phyloP scores from a whole-genome alignment of 2,113 vertebrate species.

The Xiphorhynchus elegans region DNA sequence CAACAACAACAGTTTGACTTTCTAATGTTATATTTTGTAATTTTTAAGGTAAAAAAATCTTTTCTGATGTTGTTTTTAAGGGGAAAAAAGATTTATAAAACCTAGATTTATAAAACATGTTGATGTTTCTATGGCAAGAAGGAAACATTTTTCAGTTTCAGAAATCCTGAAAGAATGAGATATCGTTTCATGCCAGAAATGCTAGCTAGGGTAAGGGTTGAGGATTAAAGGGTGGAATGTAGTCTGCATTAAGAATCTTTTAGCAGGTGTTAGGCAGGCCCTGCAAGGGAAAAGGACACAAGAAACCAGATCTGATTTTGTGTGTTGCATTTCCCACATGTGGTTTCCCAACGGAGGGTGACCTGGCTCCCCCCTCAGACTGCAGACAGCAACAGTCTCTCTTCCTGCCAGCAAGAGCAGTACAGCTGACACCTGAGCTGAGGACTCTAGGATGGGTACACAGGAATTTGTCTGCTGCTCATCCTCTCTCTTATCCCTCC shows the following conservation, averaged over 20 bases:
- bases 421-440: background rate
- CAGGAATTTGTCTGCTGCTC: background rate
- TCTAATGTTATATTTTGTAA: background rate
- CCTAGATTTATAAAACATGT: background rate
- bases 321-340: fast-evolving
- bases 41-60: background rate
- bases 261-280: background rate
- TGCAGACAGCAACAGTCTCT: background rate
- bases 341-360: fast-evolving
- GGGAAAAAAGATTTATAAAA: fast-evolving
- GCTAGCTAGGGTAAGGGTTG: too few species aligned
- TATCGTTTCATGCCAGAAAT: background rate
- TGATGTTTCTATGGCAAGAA: background rate
- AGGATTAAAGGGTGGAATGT: fast-evolving
- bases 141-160: background rate
- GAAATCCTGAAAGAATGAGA: background rate
- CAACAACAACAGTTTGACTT: background rate
- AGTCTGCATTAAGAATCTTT: background rate
- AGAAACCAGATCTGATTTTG: background rate
- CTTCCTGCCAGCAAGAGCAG: background rate
- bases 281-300: background rate
- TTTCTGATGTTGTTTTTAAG: background rate
- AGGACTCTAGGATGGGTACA: background rate
- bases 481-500: background rate
- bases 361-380: background rate